Conservation (phyloP, 2,888 invertebrate genomes). For the Caenorhabditis sp. region DNA sequence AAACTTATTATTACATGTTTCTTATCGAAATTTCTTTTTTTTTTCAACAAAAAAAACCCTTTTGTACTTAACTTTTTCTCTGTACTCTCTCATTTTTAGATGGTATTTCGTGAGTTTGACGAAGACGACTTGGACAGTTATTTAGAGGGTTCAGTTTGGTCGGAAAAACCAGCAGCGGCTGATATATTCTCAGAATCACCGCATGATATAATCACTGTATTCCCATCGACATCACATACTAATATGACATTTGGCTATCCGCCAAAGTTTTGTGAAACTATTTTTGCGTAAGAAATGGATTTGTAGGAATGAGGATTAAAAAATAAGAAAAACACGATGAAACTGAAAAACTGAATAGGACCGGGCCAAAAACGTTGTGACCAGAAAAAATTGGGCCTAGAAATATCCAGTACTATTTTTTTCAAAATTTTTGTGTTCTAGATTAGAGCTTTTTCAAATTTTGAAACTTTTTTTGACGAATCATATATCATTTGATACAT, state of each 20-base stretch:
- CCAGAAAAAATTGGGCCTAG: too few species aligned
- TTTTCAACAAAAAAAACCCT: not conserved
- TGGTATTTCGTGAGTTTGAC: constrained; percentile 21
- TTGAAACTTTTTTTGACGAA: too few species aligned
- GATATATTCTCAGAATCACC: constrained; percentile 23
- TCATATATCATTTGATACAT: too few species aligned
- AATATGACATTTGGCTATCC: constrained; percentile 38
- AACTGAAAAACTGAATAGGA: too few species aligned
- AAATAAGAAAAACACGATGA: too few species aligned
- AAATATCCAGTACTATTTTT: not conserved
- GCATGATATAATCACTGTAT: constrained; percentile 42
- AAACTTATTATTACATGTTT: not conserved
- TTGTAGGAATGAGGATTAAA: too few species aligned
- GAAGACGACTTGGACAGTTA: constrained; percentile 48
- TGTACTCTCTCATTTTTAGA: not conserved
- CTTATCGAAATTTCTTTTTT: not conserved
- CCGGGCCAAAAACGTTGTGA: too few species aligned
- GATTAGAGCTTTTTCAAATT: not conserved
- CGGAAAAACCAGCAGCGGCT: constrained; percentile 42
- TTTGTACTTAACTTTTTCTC: not conserved
- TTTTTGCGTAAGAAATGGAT: constrained; percentile 44
- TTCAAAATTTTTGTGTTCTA: not conserved
- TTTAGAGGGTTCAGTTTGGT: constrained; percentile 49
- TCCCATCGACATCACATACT: constrained; percentile 34
- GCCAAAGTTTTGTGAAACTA: constrained; percentile 35